Percentiles rank a stretch among this genome's conserved stretches.
Evolutionary conservation across 2,113 vertebrate species (phyloP).

Genomic region (Cranoglanis bouderius): DNA sequence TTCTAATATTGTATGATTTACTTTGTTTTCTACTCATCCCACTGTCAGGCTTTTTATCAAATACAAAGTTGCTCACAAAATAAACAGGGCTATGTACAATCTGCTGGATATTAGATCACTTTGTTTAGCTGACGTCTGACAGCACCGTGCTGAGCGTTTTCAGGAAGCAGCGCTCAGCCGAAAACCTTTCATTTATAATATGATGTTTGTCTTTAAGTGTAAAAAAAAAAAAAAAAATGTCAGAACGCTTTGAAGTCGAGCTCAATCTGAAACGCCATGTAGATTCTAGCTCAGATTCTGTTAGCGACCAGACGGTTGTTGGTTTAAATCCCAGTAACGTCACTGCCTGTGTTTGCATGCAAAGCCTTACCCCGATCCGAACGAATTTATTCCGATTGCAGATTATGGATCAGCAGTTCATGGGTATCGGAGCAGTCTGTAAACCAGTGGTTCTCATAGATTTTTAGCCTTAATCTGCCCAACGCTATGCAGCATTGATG

Average conservation of each 20-base stretch:
- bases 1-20: not conserved
- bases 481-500: not conserved
- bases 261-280: not conserved
- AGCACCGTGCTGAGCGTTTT: not conserved
- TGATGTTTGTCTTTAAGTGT: not conserved
- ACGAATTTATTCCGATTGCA: not conserved
- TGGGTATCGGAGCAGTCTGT: not conserved
- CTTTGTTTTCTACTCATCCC: not conserved
- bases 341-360: not conserved
- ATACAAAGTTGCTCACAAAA: not conserved
- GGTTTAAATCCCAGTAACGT: not conserved
- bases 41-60: not conserved
- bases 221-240: not conserved
- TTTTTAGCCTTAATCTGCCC: not conserved
- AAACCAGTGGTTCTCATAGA: not conserved
- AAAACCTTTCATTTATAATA: not conserved
- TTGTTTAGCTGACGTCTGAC: not conserved
- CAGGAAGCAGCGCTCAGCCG: not conserved
- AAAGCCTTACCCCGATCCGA: not conserved
- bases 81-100: not conserved
- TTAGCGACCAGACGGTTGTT: not conserved
- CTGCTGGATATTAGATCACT: not conserved
- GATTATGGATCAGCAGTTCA: not conserved
- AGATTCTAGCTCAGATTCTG: not conserved
- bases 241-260: not conserved